Percentiles rank a stretch among this genome's conserved stretches.
phyloP scores from a whole-genome alignment of 2,113 vertebrate species.

The Mellivora capensis region DNA sequence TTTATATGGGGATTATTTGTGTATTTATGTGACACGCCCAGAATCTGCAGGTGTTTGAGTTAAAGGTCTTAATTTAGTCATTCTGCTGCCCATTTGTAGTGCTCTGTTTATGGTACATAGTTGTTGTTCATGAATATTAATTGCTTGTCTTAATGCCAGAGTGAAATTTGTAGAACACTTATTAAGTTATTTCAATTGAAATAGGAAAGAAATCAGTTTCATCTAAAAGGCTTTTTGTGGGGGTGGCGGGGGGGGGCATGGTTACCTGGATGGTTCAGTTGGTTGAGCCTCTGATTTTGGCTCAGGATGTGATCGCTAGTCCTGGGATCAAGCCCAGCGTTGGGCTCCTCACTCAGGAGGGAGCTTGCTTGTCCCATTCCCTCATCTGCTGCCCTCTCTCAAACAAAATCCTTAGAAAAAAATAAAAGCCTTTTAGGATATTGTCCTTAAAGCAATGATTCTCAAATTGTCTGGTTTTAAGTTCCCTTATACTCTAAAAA shows the following conservation, averaged over 20 bases:
- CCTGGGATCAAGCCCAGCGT: not conserved
- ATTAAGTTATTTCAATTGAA: slow-evolving; percentile 16
- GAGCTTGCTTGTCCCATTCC: not conserved
- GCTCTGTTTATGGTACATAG: not conserved
- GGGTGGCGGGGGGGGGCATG: too few species aligned
- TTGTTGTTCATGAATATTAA: not conserved
- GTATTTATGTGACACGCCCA: not conserved
- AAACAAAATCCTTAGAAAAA: not conserved
- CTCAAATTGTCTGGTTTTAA: not conserved
- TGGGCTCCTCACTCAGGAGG: not conserved
- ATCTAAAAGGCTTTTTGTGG: not conserved
- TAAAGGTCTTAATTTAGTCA: not conserved
- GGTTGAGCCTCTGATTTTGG: not conserved
- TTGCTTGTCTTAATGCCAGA: not conserved
- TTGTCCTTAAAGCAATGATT: not conserved
- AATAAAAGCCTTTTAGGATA: not conserved
- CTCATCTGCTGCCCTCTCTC: not conserved
- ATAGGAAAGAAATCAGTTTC: not conserved
- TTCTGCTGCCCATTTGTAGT: not conserved
- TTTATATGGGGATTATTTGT: not conserved
- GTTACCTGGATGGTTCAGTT: not conserved
- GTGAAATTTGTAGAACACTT: not conserved
- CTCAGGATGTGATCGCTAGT: not conserved
- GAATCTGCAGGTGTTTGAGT: not conserved
- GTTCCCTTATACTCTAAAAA: not conserved